A percentile compares a stretch with the other conserved stretches of the same genome.
phyloP scores from a whole-genome alignment of 2,797 vertebrate species.

The Iguana delicatissima region DNA sequence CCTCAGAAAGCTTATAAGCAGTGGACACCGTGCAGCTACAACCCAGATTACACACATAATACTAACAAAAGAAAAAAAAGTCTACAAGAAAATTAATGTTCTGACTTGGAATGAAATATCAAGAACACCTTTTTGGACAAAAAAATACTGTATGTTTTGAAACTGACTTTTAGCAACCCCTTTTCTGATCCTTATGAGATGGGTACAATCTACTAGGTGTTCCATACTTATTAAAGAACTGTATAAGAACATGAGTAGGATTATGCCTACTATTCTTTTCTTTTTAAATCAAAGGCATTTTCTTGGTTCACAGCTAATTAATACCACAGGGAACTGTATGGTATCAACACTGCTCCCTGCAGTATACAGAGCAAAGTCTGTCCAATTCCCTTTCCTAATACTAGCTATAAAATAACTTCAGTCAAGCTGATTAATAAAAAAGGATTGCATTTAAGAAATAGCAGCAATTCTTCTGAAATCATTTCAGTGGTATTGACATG shows the following conservation, averaged over 20 bases:
- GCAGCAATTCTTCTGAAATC: background rate
- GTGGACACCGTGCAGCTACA: no score
- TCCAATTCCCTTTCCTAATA: background rate
- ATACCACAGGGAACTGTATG: background rate
- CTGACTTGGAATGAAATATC: background rate
- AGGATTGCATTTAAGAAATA: background rate
- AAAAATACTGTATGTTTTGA: no score
- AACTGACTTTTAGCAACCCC: no score
- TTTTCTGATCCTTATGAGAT: background rate
- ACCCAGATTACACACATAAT: no score
- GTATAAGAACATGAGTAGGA: background rate
- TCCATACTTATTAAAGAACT: background rate
- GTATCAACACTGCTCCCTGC: background rate
- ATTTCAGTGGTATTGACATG: background rate
- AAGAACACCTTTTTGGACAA: background rate
- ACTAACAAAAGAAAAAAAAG: background rate
- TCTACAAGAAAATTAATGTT: background rate
- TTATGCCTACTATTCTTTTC: background rate
- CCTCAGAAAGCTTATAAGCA: no score
- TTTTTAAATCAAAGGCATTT: background rate
- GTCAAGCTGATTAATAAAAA: background rate
- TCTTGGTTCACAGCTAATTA: background rate
- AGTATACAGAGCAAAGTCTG: background rate
- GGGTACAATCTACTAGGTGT: background rate
- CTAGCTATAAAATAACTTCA: background rate